A percentile compares a stretch with the other conserved stretches of the same genome.
Conservation (phyloP, 2,113 vertebrate genomes). For the Pteronura brasiliensis region DNA sequence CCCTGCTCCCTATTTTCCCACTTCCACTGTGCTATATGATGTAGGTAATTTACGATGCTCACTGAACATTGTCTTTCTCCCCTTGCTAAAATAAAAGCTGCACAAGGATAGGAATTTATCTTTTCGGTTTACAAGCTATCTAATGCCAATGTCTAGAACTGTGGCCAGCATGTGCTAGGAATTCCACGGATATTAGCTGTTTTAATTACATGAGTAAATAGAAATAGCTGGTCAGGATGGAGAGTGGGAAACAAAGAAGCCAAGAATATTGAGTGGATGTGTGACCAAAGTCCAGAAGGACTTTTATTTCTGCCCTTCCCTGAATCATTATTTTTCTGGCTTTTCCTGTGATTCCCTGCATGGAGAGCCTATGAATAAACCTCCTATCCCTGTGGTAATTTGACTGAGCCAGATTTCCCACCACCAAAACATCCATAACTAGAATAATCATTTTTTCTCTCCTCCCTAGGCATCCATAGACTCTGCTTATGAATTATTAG, state of each 20-base stretch:
- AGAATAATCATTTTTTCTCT: background rate
- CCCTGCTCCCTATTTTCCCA: background rate
- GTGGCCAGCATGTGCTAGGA: background rate
- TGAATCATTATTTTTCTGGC: background rate
- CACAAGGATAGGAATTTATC: background rate
- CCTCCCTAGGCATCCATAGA: background rate
- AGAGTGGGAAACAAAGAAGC: background rate
- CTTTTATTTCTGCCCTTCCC: background rate
- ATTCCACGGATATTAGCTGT: background rate
- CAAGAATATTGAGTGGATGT: background rate
- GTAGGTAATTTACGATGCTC: background rate
- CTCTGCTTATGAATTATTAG: background rate
- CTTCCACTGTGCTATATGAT: background rate
- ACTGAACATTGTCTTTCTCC: background rate
- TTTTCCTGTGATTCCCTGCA: background rate
- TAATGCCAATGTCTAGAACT: background rate
- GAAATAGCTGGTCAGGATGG: background rate
- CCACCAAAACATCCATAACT: background rate
- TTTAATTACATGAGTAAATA: background rate
- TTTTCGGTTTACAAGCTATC: background rate
- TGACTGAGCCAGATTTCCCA: background rate
- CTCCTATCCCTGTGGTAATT: background rate
- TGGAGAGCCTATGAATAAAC: background rate
- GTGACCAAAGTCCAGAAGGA: background rate
- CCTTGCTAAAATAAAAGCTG: background rate